Evolutionary conservation across 2,113 vertebrate genomes (phyloP), one percentile per base, ranked within the genome.

Genomic region (Cairina moschata): DNA sequence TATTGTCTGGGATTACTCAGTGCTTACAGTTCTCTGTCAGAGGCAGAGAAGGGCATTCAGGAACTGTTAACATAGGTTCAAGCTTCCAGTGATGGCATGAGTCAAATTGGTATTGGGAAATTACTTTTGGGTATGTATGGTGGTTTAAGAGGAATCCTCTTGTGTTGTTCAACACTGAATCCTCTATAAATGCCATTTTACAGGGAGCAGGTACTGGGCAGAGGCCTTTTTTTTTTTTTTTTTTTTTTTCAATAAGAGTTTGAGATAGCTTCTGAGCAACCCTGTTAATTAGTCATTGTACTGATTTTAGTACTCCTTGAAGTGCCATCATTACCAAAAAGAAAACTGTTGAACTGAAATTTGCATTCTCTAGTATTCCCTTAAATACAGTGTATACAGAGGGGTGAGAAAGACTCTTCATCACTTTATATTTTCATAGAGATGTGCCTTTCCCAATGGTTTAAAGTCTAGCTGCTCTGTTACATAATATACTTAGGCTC

Each of bases 401-500:
- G 9, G 11, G 1, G 5, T 66, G 46, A 52, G 22, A 80, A 26
- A 93, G 38, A 86, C 88, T 28, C 15, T 6, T 90, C 3, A 22
- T 50, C 69, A 17, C 15, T 42, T 77, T 71, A 20, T 90, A 34
- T 56, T 56, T 91, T 83, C n/a, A 32, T 6, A 77, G 26, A 40
- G 40, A 25, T 62, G n/a, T 48, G 65, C 15, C 55, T 85, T 87
- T 73, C 58, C 71, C 40, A 76, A 3, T 34, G 28, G 71, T 65
- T 86, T 92, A 76, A 79, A 48, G 54, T 81, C 91, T 91, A 40
- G 46, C n/a, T 63, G 18, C 71, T 88, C 52, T 74, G 32, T 97
- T 97, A 78, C 13, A 36, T 93, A 97, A 97, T 81, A 90, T 17
- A 83, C 90, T 96, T 91, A 71, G 32, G 60, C 80, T 88, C 48